Conservation (phyloP, 2,113 vertebrate genomes). For the Melospiza georgiana region DNA sequence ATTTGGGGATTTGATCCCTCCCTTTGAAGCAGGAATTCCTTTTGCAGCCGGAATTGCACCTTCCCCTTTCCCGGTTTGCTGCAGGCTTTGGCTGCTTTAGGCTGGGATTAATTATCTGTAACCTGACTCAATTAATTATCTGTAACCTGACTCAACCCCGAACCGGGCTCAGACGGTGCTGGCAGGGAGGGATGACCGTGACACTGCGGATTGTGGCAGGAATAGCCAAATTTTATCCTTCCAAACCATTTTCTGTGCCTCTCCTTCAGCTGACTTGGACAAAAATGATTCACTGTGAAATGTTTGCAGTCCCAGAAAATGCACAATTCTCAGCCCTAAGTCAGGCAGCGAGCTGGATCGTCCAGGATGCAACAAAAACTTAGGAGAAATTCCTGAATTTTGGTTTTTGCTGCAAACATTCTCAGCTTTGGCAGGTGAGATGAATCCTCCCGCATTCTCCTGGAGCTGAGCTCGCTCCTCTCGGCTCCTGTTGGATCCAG, state of each 20-base stretch:
- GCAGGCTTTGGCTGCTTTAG: neutral
- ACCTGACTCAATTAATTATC: neutral
- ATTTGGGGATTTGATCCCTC: neutral
- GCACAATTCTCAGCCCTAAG: neutral
- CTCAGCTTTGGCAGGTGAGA: neutral
- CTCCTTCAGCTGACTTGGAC: neutral
- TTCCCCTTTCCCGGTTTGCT: neutral
- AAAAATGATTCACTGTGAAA: neutral
- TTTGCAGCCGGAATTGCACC: neutral
- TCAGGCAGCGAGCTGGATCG: neutral
- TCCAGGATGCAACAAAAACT: neutral
- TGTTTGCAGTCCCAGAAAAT: neutral
- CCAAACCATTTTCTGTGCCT: neutral
- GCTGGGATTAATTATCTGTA: neutral
- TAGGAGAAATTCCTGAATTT: neutral
- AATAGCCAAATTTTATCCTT: neutral
- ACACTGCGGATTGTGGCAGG: fast-evolving
- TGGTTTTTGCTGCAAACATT: neutral
- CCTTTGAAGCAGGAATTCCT: neutral
- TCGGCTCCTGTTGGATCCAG: neutral
- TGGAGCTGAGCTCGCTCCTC: neutral
- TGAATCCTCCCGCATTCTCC: fast-evolving
- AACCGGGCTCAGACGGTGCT: neutral
- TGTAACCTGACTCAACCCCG: neutral
- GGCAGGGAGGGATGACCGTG: neutral